Evolutionary conservation across 2,888 invertebrate species (phyloP), one percentile per base, ranked within the genome.

Genomic region (Phaedon cochleariae): DNA sequence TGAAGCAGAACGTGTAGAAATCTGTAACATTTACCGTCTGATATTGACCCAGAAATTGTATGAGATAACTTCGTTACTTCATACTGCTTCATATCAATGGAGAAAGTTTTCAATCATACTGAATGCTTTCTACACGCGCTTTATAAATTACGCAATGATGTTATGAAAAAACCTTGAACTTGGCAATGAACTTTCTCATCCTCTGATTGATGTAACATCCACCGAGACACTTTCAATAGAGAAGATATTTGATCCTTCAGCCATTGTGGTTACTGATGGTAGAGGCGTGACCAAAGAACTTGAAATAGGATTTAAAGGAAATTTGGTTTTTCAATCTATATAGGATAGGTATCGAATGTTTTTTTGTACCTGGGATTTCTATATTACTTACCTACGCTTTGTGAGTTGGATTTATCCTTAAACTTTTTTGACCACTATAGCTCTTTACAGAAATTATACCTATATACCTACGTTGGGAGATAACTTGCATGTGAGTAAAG

Each of bases 41-140:
- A 77, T 74, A 77, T 70, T 76, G 77, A 77, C 77, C 77, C 73
- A 77, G 74, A 77, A 76, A 76, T 53, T 58, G n/a, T 2, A 62
- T 73, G 71, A 73, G 75, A 76, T 76, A 76, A 77, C 68, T 65
- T 68, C 72, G 67, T 55, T 41, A 12, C 34, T 34, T 34, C n/a
- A n/a, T n/a, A n/a, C n/a, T n/a, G n/a, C n/a, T 15, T 76, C 74
- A 73, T 73, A 73, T 74, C 74, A 75, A 68, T 62, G 61, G 75
- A 73, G 76, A 76, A 76, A 76, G 76, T 73, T 72, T 15, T 67
- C 62, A 65, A 29, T 59, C 59, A 59, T 59, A 60, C 7, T 41
- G 69, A 69, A 57, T 53, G 64, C 73, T 74, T 74, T 74, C 73
- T 70, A 72, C 59, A 58, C 66, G 62, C 64, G 65, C 41, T 15